Evolutionary conservation across 2,113 vertebrate species (phyloP), one percentile per base, ranked within the genome.

Genomic region (Myotis brandtii): DNA sequence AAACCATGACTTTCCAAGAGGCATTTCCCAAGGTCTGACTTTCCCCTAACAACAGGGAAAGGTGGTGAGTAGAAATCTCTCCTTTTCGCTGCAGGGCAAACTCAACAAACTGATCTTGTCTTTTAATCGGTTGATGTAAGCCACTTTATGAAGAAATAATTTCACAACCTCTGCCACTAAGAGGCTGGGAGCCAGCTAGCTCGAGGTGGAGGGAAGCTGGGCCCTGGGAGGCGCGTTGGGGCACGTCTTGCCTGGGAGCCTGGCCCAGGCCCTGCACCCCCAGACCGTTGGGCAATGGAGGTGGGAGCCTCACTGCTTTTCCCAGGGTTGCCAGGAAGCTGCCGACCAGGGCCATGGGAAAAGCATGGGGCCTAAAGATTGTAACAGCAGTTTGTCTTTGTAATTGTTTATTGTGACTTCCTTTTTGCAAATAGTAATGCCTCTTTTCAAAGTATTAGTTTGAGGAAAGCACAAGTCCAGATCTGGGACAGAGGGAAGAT

Each of bases 91-190:
- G 37, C 62, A 50, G 86, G 95, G 91, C 85, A 83, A 40, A 70
- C 67, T 76, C 62, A 4, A 64, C 46, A 25, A 34, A 8, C 59
- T 43, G 64, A 92, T 92, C 96, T 90, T 1, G 13, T 9, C 82
- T 88, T 88, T 54, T 66, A 46, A 67, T 40, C 30, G 3, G 81
- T 40, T 77, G 93, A 52, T 37, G 69, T 88, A 27, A 75, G 81
- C 77, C 82, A 48, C 25, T n/a, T 96, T 66, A 69, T 8, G 83
- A 50, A 76, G 84, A 80, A 92, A 96, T 27, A 25, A 46, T 83
- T 96, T 86, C 91, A 79, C 95, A 95, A 92, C 48, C 59, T 43
- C 27, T 13, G 6, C 50, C 56, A 12, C 75, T n/a, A 52, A 77
- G 48, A 77, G 30, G 75, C 48, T 77, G 75, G 20, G n/a, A 77